Conservation (phyloP, 2,113 vertebrate genomes). For the Periophthalmus modestus region DNA sequence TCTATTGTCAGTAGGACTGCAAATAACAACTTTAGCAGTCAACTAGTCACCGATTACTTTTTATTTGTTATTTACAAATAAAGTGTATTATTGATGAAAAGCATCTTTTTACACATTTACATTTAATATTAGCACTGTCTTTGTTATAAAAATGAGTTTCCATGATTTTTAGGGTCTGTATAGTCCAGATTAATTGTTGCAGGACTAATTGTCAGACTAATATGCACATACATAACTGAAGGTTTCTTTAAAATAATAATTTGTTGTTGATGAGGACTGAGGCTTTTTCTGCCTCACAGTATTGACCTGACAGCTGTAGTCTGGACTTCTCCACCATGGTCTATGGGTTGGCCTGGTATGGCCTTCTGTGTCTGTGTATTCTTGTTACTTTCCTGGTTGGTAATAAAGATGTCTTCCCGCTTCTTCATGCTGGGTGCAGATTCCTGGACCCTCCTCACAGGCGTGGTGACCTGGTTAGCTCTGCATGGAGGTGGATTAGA, state of each 20-base stretch:
- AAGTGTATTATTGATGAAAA: too few species aligned
- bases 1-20: too few species aligned
- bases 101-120: too few species aligned
- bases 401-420: conserved; percentile 79
- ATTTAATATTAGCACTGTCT: too few species aligned
- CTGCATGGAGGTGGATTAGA: conserved; percentile 78
- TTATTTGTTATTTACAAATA: too few species aligned
- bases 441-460: conserved; percentile 63
- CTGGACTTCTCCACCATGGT: conserved; percentile 25
- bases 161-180: too few species aligned
- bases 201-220: too few species aligned
- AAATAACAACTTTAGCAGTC: too few species aligned
- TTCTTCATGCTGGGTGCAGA: conserved; percentile 53
- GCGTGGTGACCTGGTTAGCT: conserved; percentile 76
- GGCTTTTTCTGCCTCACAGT: not conserved
- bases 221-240: not conserved
- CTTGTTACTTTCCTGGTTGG: conserved; percentile 50
- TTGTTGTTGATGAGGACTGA: conserved; percentile 19
- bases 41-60: too few species aligned
- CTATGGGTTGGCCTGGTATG: conserved; percentile 33
- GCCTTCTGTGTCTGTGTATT: conserved; percentile 52
- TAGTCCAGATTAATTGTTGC: too few species aligned
- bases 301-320: conserved; percentile 44
- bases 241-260: not conserved
- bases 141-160: too few species aligned